These are phyloP conservation scores for Pachypeltis micranthus DNA, from an alignment of 1,140 invertebrate genomes.

Conservation along the genomic window DNA sequence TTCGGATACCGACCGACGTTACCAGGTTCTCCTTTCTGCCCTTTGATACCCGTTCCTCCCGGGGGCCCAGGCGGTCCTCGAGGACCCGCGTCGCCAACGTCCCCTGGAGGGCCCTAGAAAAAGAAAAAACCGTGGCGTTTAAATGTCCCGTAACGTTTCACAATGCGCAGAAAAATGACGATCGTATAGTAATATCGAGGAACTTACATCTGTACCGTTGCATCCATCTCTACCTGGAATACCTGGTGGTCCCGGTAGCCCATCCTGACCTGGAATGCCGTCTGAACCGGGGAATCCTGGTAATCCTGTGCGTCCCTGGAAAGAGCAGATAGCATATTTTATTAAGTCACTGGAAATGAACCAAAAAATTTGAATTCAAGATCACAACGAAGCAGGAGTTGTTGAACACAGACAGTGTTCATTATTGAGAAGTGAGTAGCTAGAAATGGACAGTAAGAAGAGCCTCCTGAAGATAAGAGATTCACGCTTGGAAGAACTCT, in stretches of 20 bases:
- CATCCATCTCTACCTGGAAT: conserved; percentile 44
- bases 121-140: no score
- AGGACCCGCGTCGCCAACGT: background rate
- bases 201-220: conserved; percentile 37
- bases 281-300: conserved; percentile 50
- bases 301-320: conserved; percentile 47
- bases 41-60: conserved; percentile 42
- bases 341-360: background rate
- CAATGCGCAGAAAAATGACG: background rate
- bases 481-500: no score
- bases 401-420: no score
- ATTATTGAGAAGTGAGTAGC: no score
- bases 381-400: no score
- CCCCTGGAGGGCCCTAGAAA: conserved; percentile 16
- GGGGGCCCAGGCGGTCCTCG: conserved; percentile 18
- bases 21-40: conserved; percentile 51
- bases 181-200: background rate
- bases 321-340: conserved; percentile 12
- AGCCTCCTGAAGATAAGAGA: no score
- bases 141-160: background rate
- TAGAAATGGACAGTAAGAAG: no score
- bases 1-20: conserved; percentile 15
- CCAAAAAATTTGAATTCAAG: no score
- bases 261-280: conserved; percentile 56
- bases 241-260: conserved; percentile 48